phyloP scores from a whole-genome alignment of 2,797 vertebrate species.

The Amphiprion clarkii region DNA sequence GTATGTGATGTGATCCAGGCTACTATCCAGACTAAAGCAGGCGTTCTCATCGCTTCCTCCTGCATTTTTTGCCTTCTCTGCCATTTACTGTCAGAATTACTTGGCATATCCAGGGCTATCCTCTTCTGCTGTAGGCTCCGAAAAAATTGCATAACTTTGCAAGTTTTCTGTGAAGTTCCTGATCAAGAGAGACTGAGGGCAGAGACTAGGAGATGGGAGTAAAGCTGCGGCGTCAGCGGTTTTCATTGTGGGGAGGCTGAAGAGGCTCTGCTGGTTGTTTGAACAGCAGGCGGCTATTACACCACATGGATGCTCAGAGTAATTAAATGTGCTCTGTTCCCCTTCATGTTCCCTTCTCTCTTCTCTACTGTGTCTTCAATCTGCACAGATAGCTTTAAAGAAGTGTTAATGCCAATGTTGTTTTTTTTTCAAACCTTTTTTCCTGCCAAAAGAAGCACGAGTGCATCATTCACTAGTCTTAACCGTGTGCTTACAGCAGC shows the following conservation, averaged over 20 bases:
- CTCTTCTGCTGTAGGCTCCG: constrained; percentile 42
- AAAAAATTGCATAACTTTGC: constrained; percentile 65
- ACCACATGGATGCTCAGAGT: constrained; percentile 71
- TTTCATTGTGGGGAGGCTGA: constrained; percentile 67
- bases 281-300: constrained; percentile 67
- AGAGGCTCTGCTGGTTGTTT: constrained; percentile 66
- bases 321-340: constrained; percentile 75
- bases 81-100: constrained; percentile 58
- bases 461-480: constrained; percentile 28
- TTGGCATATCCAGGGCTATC: constrained; percentile 35
- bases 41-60: constrained; percentile 2
- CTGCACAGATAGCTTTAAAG: constrained; percentile 43
- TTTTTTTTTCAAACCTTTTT: constrained; percentile 42
- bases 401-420: constrained; percentile 49
- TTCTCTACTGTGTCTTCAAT: constrained; percentile 34
- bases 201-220: constrained; percentile 63
- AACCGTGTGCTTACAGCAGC: constrained; percentile 15
- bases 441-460: constrained; percentile 17
- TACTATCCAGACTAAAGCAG: neutral
- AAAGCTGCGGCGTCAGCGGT: constrained; percentile 75
- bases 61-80: constrained; percentile 12
- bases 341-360: constrained; percentile 48
- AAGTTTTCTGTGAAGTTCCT: constrained; percentile 69
- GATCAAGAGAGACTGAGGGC: constrained; percentile 75
- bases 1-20: neutral